These are phyloP conservation scores for Ennomos quercinarius DNA, from an alignment of 2,888 invertebrate species.

Conservation along the genomic window DNA sequence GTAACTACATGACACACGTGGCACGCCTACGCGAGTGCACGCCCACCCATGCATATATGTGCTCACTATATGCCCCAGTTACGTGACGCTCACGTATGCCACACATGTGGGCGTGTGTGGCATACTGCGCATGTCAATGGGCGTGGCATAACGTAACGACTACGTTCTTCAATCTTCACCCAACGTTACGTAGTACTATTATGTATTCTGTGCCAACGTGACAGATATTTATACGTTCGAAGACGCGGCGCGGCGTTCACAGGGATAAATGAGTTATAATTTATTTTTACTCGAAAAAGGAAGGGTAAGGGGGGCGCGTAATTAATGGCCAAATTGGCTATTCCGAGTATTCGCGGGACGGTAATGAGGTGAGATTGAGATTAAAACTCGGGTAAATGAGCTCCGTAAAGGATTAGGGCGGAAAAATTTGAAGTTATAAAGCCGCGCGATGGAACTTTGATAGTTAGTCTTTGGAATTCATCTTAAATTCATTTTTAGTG, in stretches of 20 bases:
- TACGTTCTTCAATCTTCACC: no score
- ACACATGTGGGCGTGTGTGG: conserved; percentile 65
- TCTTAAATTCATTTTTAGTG: no score
- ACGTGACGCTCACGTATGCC: conserved; percentile 59
- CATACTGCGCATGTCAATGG: conserved; percentile 72
- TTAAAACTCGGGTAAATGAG: conserved; percentile 82
- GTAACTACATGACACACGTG: conserved; percentile 54
- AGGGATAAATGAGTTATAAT: conserved; percentile 84
- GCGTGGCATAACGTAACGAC: conserved; percentile 66
- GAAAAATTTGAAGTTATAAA: conserved; percentile 61
- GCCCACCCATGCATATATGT: conserved; percentile 63
- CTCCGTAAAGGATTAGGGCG: conserved; percentile 73
- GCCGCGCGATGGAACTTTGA: conserved; percentile 57
- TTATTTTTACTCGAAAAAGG: conserved; percentile 84
- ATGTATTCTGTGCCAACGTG: conserved; percentile 48
- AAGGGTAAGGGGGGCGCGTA: conserved; percentile 75
- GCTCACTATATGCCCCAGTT: conserved; percentile 55
- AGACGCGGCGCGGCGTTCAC: conserved; percentile 41
- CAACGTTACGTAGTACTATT: no score
- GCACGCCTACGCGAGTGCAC: conserved; percentile 69
- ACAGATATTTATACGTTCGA: conserved; percentile 70
- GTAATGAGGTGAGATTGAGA: conserved; percentile 84
- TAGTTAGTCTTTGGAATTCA: conserved; percentile 45
- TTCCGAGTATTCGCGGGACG: conserved; percentile 80
- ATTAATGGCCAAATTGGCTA: conserved; percentile 84